phyloP scores from a whole-genome alignment of 2,113 vertebrate genomes.

The Nesoenas mayeri region DNA sequence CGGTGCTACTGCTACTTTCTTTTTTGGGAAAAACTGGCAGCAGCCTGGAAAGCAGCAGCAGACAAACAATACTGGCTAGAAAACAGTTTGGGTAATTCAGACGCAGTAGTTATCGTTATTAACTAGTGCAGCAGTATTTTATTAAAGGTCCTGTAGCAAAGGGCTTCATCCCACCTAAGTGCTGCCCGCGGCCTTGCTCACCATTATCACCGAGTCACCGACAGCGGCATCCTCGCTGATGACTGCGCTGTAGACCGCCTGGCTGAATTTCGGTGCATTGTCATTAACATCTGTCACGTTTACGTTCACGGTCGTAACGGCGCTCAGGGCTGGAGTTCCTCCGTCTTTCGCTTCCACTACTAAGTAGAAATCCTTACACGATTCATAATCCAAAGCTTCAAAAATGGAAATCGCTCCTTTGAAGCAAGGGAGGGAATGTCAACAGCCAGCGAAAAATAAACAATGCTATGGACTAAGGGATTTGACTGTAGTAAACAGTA shows the following conservation, averaged over 20 bases:
- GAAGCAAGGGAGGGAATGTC: slow-evolving; percentile 46
- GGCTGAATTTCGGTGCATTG: slow-evolving; percentile 89
- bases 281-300: slow-evolving; percentile 96
- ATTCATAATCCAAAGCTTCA: slow-evolving; percentile 90
- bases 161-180: fast-evolving
- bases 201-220: slow-evolving; percentile 87
- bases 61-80: fast-evolving
- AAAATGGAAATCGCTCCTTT: slow-evolving; percentile 87
- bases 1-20: neutral
- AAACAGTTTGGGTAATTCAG: neutral
- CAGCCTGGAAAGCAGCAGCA: neutral
- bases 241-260: slow-evolving; percentile 83
- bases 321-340: slow-evolving; percentile 87
- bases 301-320: slow-evolving; percentile 89
- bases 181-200: neutral
- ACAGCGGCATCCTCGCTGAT: slow-evolving; percentile 88
- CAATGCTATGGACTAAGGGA: neutral
- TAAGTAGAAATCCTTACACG: slow-evolving; percentile 90
- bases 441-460: neutral
- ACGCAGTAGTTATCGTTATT: neutral
- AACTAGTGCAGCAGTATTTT: neutral
- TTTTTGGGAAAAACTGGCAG: neutral
- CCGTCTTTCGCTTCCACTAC: slow-evolving; percentile 94
- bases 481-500: neutral
- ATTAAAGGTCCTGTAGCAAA: neutral